These are phyloP conservation scores for Procavia capensis DNA, from an alignment of 2,113 vertebrate species.

Conservation along the genomic window DNA sequence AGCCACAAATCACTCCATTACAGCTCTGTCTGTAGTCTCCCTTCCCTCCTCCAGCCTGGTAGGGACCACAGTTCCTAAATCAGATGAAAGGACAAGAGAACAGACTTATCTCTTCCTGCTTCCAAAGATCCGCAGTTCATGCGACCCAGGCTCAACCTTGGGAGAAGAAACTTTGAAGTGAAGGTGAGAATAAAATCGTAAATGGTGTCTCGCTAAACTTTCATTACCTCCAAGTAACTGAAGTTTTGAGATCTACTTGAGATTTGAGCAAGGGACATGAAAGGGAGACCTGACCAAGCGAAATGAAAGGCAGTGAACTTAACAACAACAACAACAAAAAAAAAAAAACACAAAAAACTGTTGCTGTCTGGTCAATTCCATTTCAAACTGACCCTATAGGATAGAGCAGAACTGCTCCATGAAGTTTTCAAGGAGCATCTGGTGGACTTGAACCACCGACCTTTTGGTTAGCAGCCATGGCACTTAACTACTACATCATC, in stretches of 20 bases:
- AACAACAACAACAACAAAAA: too few relatives aligned
- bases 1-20: neutral
- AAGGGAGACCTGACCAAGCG: neutral
- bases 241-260: neutral
- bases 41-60: neutral
- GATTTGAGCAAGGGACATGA: neutral
- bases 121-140: neutral
- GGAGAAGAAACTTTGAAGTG: neutral
- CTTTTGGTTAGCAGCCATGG: too few relatives aligned
- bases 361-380: too few relatives aligned
- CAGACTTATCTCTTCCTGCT: neutral
- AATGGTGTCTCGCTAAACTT: neutral
- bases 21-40: neutral
- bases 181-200: neutral
- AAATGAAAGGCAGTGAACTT: neutral
- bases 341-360: too few relatives aligned
- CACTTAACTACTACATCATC: too few relatives aligned
- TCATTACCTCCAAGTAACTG: neutral
- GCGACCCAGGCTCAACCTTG: neutral
- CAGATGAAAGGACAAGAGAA: neutral
- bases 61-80: neutral
- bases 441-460: too few relatives aligned
- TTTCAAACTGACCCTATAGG: too few relatives aligned
- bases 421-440: too few relatives aligned
- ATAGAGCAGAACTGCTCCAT: too few relatives aligned